Conservation (phyloP, 2,113 vertebrate genomes). For the Solea senegalensis region DNA sequence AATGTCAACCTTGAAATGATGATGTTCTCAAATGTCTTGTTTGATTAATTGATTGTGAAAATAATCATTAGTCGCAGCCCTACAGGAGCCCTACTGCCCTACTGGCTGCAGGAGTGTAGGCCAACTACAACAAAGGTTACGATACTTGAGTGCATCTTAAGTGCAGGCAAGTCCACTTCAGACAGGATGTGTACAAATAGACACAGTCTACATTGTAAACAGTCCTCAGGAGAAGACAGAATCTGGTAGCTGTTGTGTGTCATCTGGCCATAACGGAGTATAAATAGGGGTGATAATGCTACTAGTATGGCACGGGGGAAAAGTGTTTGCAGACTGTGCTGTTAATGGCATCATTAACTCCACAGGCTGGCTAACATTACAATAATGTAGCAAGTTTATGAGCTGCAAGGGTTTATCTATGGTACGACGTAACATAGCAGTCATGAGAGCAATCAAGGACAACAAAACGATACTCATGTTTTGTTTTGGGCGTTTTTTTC, state of each 20-base stretch:
- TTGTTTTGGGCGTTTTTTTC: too few species aligned
- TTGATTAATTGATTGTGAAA: too few species aligned
- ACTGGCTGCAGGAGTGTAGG: neutral
- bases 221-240: constrained; percentile 24
- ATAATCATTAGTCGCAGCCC: too few species aligned
- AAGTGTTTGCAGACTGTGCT: constrained; percentile 1
- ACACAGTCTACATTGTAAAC: neutral
- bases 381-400: neutral
- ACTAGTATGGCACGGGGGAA: constrained; percentile 12
- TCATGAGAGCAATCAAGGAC: neutral
- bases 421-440: neutral
- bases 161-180: neutral
- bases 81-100: too few species aligned
- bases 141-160: neutral
- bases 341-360: constrained; percentile 5
- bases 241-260: constrained; percentile 36
- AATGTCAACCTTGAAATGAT: too few species aligned
- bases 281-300: constrained; percentile 55
- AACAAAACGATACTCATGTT: too few species aligned
- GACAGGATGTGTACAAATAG: constrained; percentile 4
- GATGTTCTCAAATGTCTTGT: too few species aligned
- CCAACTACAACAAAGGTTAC: neutral
- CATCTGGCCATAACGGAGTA: constrained; percentile 37
- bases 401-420: constrained; percentile 1
- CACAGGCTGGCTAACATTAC: neutral